Conservation (phyloP, 2,113 vertebrate genomes). For the Todiramphus saurophagus region DNA sequence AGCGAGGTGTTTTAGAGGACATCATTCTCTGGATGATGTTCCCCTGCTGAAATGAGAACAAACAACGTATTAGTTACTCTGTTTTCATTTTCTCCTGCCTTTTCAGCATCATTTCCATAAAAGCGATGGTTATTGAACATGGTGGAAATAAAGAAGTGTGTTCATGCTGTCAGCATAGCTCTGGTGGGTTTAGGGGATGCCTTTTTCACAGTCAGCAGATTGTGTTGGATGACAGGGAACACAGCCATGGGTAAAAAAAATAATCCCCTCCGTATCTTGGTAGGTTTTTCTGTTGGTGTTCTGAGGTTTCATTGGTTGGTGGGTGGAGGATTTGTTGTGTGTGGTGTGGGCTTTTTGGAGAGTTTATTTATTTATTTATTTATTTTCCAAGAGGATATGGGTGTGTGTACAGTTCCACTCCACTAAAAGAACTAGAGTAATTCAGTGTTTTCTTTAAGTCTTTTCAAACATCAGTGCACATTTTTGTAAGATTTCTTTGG, state of each 20-base stretch:
- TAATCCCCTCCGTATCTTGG: not conserved
- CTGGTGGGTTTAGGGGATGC: not conserved
- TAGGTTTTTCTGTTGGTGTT: not conserved
- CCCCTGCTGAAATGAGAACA: not conserved
- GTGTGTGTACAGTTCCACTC: not conserved
- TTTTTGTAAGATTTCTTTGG: not conserved
- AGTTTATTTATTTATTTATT: fast-evolving
- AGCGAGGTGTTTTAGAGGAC: fast-evolving
- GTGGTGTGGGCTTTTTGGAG: not conserved
- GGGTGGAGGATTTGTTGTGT: not conserved
- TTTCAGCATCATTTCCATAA: not conserved
- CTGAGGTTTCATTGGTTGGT: not conserved
- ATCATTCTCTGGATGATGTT: not conserved
- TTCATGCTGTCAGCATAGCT: not conserved
- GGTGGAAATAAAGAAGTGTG: not conserved
- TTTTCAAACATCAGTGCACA: not conserved
- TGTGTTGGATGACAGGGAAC: not conserved
- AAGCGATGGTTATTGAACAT: not conserved
- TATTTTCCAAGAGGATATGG: not conserved
- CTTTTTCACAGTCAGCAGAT: not conserved
- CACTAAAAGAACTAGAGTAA: not conserved
- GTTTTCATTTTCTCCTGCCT: not conserved
- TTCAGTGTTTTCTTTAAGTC: not conserved
- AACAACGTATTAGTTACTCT: not conserved
- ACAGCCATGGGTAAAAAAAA: not conserved